Base-by-base conservation (phyloP, 2,113 vertebrate genomes). In the Mystacornis crossleyi region DNA sequence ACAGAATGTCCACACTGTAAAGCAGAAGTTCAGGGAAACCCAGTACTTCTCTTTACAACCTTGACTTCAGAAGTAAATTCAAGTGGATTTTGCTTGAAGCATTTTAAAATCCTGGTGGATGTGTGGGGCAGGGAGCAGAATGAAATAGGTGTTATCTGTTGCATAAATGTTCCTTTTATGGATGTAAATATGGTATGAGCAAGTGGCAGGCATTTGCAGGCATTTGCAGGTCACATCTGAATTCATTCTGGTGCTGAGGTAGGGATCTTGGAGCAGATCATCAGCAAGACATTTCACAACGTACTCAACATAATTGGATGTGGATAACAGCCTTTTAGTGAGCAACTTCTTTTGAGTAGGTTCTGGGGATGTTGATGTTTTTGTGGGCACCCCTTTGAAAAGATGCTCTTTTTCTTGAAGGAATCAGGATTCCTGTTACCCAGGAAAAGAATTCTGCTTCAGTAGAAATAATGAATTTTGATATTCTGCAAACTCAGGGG, bases 61-160 rank as follows among this genome's bases (percentile, higher is more conserved):
- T 40, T 81, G 78, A 8, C 31, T 85, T 81, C 6, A 28, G 19
- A 66, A 58, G 8, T 29, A 26, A 55, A 29, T 53, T 65, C 26
- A 57, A 43, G 26, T 18, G 6, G 7, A 38, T 77, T 84, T 92
- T 84, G 10, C 36, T n/a, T 72, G 31, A 45, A 20, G 4, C 6
- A 4, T 47, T 73, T 91, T 69, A 4, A 65, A 47, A 64, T 38
- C 50, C 20, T 20, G 45, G 16, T 38, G 23, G 15, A 26, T 5
- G 3, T 0, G 1, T 1, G 0, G 14, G 20, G 8, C 0, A 5
- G 42, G 36, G 14, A 21, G 18, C 14, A 48, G 18, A 18, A 60
- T 0, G 2, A 38, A 53, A 48, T 14, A 65, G 5, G 1, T 51
- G 12, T 73, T 73, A 18, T n/a, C 36, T 74, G 8, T 26, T 79